Percentiles rank a stretch among this genome's conserved stretches.
Conservation (phyloP, 1,140 invertebrate genomes). For the Ceratina calcarata region DNA sequence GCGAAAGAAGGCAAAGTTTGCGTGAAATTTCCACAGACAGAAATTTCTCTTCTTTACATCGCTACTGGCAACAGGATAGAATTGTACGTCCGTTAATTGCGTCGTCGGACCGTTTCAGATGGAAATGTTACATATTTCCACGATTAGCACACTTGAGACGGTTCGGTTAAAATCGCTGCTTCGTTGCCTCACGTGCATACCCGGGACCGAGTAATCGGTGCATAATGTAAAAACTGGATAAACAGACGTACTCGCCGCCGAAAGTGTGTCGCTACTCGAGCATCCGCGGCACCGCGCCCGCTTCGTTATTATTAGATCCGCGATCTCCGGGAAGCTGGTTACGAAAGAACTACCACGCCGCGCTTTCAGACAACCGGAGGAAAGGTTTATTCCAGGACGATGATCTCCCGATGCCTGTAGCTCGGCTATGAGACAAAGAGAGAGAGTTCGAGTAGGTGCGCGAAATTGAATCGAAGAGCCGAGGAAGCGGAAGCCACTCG, state of each 20-base stretch:
- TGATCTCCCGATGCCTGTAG: conserved; percentile 18
- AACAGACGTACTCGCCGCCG: no score
- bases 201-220: not conserved
- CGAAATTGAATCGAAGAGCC: conserved; percentile 11
- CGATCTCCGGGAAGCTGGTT: not conserved
- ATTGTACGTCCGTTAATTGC: conserved; percentile 1
- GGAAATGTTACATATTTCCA: not conserved
- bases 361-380: conserved; percentile 12
- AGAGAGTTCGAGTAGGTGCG: not conserved
- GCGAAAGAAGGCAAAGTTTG: not conserved
- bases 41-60: no score
- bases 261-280: conserved; percentile 10
- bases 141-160: not conserved
- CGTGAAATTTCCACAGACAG: not conserved
- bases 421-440: not conserved
- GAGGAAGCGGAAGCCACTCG: not conserved
- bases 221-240: not conserved
- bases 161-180: not conserved
- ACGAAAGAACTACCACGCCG: conserved; percentile 2
- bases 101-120: not conserved
- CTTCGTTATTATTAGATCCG: conserved; percentile 13
- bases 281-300: not conserved
- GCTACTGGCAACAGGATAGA: no score
- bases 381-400: conserved; percentile 38
- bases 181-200: not conserved